A percentile compares a stretch with the other conserved stretches of the same genome.
Evolutionary conservation across 30 jellyfish, hydroid and myxozoan species (phyloP).

Genomic region (Turritopsis dohrnii): DNA sequence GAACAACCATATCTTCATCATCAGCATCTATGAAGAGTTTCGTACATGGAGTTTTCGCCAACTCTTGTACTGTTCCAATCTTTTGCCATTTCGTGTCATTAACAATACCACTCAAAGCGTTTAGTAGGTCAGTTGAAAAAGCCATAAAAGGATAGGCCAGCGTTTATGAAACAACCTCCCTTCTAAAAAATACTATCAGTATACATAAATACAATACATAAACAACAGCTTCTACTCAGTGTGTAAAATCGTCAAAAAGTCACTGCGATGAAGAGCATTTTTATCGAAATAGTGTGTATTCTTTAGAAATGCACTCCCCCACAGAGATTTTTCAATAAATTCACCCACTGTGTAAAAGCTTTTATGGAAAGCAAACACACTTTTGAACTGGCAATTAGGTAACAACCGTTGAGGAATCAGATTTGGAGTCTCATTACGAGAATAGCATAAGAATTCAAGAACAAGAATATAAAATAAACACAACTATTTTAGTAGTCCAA

Average conservation of each 20-base stretch:
- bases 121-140: not conserved
- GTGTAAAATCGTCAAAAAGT: too few species aligned
- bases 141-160: not conserved
- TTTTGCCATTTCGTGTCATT: conserved; percentile 4
- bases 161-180: not conserved
- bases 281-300: too few species aligned
- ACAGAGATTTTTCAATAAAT: too few species aligned
- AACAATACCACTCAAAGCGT: not conserved
- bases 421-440: not conserved
- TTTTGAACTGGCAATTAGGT: not conserved
- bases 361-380: too few species aligned
- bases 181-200: not conserved
- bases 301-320: too few species aligned
- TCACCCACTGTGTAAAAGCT: too few species aligned
- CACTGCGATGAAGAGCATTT: too few species aligned
- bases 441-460: not conserved
- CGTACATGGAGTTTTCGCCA: not conserved
- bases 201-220: too few species aligned
- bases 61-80: not conserved
- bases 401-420: not conserved
- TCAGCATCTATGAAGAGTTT: not conserved
- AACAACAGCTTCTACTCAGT: too few species aligned
- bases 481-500: not conserved
- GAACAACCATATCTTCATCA: not conserved
- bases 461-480: not conserved